Percentiles rank a stretch among this genome's conserved stretches.
phyloP scores from a whole-genome alignment of 2,888 invertebrate genomes.

The Drosophila histrio region DNA sequence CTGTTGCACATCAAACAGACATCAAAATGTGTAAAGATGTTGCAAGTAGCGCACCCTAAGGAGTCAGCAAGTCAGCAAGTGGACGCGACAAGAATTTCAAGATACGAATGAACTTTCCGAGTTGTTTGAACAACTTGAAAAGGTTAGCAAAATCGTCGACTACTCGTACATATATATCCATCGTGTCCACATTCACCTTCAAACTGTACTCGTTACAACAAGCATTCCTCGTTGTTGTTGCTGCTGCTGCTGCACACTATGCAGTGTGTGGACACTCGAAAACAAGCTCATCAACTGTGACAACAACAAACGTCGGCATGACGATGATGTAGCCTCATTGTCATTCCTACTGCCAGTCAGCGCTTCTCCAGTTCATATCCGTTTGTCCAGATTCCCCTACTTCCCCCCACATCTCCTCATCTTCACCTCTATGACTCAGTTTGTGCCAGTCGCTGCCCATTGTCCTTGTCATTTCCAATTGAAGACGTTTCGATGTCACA shows the following conservation, averaged over 20 bases:
- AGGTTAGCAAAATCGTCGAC: conserved; percentile 47
- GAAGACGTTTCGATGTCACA: conserved; percentile 63
- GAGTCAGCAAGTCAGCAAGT: conserved; percentile 41
- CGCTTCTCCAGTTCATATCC: conserved; percentile 60
- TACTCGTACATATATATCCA: background rate
- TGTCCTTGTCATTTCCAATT: conserved; percentile 53
- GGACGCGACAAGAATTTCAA: conserved; percentile 56
- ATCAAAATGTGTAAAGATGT: conserved; percentile 36
- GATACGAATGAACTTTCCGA: conserved; percentile 49
- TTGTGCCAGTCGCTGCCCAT: conserved; percentile 35
- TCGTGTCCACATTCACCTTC: conserved; percentile 25
- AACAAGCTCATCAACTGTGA: conserved; percentile 70
- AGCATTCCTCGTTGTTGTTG: background rate
- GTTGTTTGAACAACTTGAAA: conserved; percentile 57
- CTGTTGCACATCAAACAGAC: conserved; percentile 64
- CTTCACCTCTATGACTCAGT: background rate
- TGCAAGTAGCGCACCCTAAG: conserved; percentile 2
- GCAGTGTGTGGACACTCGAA: conserved; percentile 53
- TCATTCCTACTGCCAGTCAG: conserved; percentile 37
- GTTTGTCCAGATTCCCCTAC: conserved; percentile 12
- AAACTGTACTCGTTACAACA: background rate
- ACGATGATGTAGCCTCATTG: conserved; percentile 46
- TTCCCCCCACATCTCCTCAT: background rate
- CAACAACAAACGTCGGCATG: conserved; percentile 58
- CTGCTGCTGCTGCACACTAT: background rate